Conservation (phyloP, 2,797 vertebrate species). For the Synaphobranchus kaupii region DNA sequence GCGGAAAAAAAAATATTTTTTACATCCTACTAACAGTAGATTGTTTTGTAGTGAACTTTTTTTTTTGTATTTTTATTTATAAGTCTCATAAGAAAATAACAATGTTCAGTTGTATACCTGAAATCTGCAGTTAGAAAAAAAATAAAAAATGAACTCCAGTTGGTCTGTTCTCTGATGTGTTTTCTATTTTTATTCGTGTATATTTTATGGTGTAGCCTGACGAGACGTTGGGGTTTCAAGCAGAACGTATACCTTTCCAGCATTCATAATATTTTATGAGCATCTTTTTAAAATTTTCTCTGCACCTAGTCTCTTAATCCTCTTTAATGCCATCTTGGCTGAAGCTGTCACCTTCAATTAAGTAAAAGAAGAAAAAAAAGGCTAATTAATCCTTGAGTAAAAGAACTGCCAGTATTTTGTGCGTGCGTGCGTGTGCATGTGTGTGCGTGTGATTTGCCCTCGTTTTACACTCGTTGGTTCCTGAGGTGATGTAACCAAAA, state of each 20-base stretch:
- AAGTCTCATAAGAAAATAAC: slow-evolving; percentile 94
- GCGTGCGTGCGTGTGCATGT: neutral
- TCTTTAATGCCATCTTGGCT: slow-evolving; percentile 18
- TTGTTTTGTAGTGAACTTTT: slow-evolving; percentile 90
- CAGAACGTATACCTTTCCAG: neutral
- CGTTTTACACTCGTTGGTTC: slow-evolving; percentile 21
- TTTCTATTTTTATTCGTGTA: slow-evolving; percentile 46
- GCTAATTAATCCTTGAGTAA: neutral
- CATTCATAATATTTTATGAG: neutral
- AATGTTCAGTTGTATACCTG: slow-evolving; percentile 98
- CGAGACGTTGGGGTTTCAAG: neutral
- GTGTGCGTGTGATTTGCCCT: neutral
- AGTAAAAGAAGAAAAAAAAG: slow-evolving; percentile 19
- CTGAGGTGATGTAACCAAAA: slow-evolving; percentile 1
- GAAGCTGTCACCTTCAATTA: slow-evolving; percentile 15
- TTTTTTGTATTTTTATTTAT: slow-evolving; percentile 98
- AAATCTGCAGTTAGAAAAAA: slow-evolving; percentile 94
- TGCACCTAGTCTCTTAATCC: slow-evolving; percentile 2
- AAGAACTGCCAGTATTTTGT: slow-evolving; percentile 1
- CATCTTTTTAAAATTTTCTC: neutral
- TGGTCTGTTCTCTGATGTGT: slow-evolving; percentile 67
- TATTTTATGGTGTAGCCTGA: neutral
- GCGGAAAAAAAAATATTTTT: slow-evolving; percentile 92
- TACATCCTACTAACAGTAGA: slow-evolving; percentile 98
- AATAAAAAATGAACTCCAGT: slow-evolving; percentile 87